Base-by-base conservation (phyloP, 2,113 vertebrate species). In the Myrmecophaga tridactyla region DNA sequence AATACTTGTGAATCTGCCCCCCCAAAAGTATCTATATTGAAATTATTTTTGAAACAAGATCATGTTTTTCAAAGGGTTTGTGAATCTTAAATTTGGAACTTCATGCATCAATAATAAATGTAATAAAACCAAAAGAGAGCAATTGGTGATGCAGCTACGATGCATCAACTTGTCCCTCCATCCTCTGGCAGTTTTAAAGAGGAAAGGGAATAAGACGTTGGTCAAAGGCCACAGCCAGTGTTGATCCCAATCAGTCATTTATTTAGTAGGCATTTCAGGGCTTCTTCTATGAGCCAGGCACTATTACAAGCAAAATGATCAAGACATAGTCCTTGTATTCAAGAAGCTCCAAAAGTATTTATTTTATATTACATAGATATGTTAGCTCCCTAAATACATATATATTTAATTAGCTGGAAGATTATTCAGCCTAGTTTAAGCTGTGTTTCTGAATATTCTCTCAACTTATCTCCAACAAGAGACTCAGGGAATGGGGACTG, bases 1-100 rank as follows among this genome's bases (percentile, higher is more conserved):
- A 97, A 63, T 65, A 83, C 56, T 90, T 94, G 78, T 91, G 43
- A 86, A 85, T 93, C 62, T 96, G 93, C 94, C 94, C 92, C 96
- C 94, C 96, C 89, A 96, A 81, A 14, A 82, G 90, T 92, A 62
- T 96, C 96, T 97, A 69, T 93, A 95, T 41, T 36, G 84, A 95
- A 97, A 97, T 96, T 7, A 51, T 81, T 89, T 94, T 97, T 97
- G 88, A 97, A 77, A 94, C n/a, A 97, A 81, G 96, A 85, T 10
- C 84, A 25, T 0, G 85, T 62, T 96, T 97, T 97, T 36, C 56
- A 86, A 95, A 86, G 43, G 6, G 21, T 65, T 81, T 94, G 77
- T 25, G 3, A 86, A 63, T 58, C 96, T 23, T 43, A 43, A 93
- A 87, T 34, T 63, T 72, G 34, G 53, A 60, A 14, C 43, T 63